These are phyloP conservation scores for Tetrax tetrax DNA, from an alignment of 2,113 vertebrate species.

Conservation along the genomic window DNA sequence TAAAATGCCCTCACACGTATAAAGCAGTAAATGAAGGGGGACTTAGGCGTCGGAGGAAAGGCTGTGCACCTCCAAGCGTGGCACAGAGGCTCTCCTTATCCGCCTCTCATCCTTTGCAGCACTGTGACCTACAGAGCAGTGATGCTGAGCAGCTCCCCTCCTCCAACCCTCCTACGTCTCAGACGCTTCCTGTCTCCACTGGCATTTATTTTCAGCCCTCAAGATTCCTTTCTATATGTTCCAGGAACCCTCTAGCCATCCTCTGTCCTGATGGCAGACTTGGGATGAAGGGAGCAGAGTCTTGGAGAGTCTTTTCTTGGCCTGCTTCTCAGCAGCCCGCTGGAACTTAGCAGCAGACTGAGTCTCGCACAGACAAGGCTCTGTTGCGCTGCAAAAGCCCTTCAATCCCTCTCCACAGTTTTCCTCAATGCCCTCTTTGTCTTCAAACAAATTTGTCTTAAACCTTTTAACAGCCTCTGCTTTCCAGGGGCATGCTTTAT, in stretches of 20 bases:
- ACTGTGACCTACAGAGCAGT: not conserved
- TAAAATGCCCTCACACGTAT: not conserved
- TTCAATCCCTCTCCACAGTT: slow-evolving; percentile 43
- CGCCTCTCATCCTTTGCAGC: not conserved
- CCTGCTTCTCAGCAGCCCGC: slow-evolving; percentile 50
- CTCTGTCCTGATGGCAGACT: slow-evolving; percentile 66
- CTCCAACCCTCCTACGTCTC: slow-evolving; percentile 20
- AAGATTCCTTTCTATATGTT: slow-evolving; percentile 69
- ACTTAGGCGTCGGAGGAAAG: not conserved
- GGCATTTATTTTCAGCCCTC: slow-evolving; percentile 68
- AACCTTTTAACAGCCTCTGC: slow-evolving; percentile 65
- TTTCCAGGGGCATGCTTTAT: slow-evolving; percentile 52
- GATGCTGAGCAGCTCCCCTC: slow-evolving; percentile 8
- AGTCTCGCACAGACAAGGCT: slow-evolving; percentile 58
- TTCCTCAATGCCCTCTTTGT: slow-evolving; percentile 65
- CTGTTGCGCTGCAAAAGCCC: slow-evolving; percentile 34
- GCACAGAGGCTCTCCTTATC: slow-evolving; percentile 13
- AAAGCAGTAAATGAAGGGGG: not conserved
- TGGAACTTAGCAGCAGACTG: slow-evolving; percentile 46
- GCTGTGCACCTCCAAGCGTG: not conserved
- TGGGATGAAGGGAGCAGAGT: slow-evolving; percentile 42
- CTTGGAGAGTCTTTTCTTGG: slow-evolving; percentile 64
- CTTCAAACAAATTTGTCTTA: slow-evolving; percentile 42
- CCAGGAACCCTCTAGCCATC: slow-evolving; percentile 64
- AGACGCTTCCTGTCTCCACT: slow-evolving; percentile 67